A percentile compares a stretch with the other conserved stretches of the same genome.
Conservation (phyloP, 1,140 invertebrate species). For the Propsilocerus akamusi region DNA sequence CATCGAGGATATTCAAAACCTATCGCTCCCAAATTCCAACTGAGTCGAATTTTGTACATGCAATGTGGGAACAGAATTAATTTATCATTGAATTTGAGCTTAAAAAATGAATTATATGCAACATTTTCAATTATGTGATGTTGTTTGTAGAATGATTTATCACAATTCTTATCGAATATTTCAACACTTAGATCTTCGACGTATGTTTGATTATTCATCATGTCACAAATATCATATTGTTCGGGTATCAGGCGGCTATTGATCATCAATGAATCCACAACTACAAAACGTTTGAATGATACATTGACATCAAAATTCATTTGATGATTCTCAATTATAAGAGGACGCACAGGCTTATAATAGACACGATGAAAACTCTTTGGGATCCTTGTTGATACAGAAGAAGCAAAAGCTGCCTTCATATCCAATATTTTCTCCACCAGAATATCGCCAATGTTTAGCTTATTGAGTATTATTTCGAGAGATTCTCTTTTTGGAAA, state of each 20-base stretch:
- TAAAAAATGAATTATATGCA: background rate
- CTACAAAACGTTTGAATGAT: constrained; percentile 17
- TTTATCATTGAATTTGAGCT: background rate
- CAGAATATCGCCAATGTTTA: constrained; percentile 3
- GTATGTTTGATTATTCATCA: constrained; percentile 5
- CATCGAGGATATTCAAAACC: background rate
- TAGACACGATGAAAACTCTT: constrained; percentile 14
- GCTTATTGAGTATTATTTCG: background rate
- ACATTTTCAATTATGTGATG: background rate
- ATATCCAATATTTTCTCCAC: background rate
- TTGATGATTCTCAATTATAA: constrained; percentile 14
- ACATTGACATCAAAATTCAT: constrained; percentile 13
- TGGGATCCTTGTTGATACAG: constrained; percentile 5
- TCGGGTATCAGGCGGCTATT: constrained; percentile 17
- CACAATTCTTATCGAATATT: constrained; percentile 10
- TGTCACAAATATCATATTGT: constrained; percentile 2
- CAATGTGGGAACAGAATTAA: background rate
- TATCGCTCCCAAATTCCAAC: background rate
- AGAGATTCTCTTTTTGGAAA: constrained; percentile 6
- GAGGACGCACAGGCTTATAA: constrained; percentile 20
- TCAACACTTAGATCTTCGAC: constrained; percentile 17
- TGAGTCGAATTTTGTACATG: background rate
- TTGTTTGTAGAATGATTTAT: constrained; percentile 1
- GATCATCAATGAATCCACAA: constrained; percentile 15
- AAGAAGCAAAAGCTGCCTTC: background rate